These are phyloP conservation scores for Sarcophaga variegata DNA, from an alignment of 2,888 invertebrate genomes.

Conservation along the genomic window DNA sequence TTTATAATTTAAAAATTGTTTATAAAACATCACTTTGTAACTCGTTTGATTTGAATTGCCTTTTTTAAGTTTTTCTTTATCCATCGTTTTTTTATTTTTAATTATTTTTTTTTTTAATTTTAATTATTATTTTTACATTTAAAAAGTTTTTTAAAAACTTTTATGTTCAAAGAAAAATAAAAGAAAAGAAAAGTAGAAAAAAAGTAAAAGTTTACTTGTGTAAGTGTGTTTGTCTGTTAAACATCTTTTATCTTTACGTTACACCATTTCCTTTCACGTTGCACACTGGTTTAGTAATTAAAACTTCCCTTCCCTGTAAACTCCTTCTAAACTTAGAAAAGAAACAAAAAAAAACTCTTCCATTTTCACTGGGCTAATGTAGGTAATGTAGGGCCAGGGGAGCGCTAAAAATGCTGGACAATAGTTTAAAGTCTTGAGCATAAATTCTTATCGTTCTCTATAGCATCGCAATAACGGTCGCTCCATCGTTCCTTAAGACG, in stretches of 20 bases:
- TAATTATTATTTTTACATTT: conserved; percentile 48
- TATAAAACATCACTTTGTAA: conserved; percentile 80
- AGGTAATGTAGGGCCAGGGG: background rate
- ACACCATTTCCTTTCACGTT: background rate
- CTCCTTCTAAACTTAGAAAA: background rate
- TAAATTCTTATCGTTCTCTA: conserved; percentile 1
- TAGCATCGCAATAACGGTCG: conserved; percentile 15
- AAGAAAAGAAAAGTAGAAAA: background rate
- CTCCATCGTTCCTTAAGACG: conserved; percentile 74
- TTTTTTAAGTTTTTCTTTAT: conserved; percentile 20
- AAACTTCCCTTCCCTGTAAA: background rate
- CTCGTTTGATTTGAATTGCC: conserved; percentile 80
- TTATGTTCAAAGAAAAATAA: conserved; percentile 5
- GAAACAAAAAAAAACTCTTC: conserved; percentile 8
- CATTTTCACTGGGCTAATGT: conserved; percentile 9
- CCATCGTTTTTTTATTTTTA: conserved; percentile 54
- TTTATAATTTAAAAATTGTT: conserved; percentile 61
- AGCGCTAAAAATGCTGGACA: background rate
- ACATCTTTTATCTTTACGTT: background rate
- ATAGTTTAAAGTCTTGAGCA: background rate
- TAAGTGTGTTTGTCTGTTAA: background rate
- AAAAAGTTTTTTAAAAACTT: conserved; percentile 68
- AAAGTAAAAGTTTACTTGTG: background rate
- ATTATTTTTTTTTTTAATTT: conserved; percentile 51
- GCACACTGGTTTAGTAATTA: conserved; percentile 73